Evolutionary conservation across 1,140 invertebrate genomes (phyloP).

Genomic region (Macrosteles quadrilineatus): DNA sequence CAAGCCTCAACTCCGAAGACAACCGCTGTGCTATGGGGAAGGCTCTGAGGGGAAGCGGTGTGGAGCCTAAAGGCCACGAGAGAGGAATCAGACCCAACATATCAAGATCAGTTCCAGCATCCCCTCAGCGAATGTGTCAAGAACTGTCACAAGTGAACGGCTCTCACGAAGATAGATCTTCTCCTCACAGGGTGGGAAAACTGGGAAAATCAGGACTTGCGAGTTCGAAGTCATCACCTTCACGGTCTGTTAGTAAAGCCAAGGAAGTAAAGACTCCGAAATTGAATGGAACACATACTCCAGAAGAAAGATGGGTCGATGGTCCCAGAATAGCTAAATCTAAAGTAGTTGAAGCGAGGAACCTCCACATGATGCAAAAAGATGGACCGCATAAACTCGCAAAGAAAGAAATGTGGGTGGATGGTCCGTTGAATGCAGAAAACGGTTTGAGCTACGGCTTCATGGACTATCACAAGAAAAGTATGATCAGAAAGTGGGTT

Average conservation of each 20-base stretch:
- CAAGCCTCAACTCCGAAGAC: conserved; percentile 78
- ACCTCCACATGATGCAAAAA: conserved; percentile 44
- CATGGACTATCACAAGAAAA: conserved; percentile 89
- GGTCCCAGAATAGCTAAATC: conserved; percentile 85
- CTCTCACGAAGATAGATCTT: neutral
- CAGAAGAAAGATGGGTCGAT: conserved; percentile 94
- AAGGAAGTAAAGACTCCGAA: conserved; percentile 44
- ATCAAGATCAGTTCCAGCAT: conserved; percentile 42
- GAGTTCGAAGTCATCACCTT: conserved; percentile 58
- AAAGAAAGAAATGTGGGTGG: conserved; percentile 89
- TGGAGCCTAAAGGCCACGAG: conserved; percentile 56
- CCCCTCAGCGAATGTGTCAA: conserved; percentile 35
- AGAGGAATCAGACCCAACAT: conserved; percentile 24
- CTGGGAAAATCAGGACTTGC: conserved; percentile 43
- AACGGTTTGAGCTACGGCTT: conserved; percentile 69
- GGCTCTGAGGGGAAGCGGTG: conserved; percentile 70
- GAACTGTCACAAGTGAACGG: conserved; percentile 6
- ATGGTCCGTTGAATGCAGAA: conserved; percentile 66
- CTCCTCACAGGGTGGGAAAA: conserved; percentile 40
- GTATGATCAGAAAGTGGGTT: conserved; percentile 92
- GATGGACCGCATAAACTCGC: conserved; percentile 15
- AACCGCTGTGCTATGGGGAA: conserved; percentile 78
- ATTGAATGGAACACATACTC: conserved; percentile 2
- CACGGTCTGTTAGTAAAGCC: conserved; percentile 52
- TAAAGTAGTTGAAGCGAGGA: conserved; percentile 77